phyloP scores from a whole-genome alignment of 2,888 invertebrate genomes.

The Zaprionus obscuricornis region DNA sequence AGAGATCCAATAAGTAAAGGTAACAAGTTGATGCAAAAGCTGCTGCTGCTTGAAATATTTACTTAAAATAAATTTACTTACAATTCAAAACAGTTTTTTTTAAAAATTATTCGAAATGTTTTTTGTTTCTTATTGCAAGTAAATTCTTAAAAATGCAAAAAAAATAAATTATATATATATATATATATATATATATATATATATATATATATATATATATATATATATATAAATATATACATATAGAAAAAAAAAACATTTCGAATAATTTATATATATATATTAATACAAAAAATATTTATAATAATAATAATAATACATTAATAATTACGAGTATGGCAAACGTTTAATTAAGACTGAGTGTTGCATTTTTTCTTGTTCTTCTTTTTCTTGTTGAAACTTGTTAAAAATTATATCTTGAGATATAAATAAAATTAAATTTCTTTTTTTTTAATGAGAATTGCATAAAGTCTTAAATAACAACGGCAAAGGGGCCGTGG shows the following conservation, averaged over 20 bases:
- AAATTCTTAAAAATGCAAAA: not conserved
- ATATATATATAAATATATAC: constrained; percentile 17
- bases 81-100: too few species aligned
- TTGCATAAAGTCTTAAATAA: too few species aligned
- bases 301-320: constrained; percentile 1
- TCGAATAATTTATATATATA: constrained; percentile 16
- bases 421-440: constrained; percentile 8
- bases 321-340: constrained; percentile 40
- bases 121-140: constrained; percentile 28
- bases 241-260: constrained; percentile 9
- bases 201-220: constrained; percentile 1
- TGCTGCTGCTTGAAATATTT: too few species aligned
- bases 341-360: constrained; percentile 42
- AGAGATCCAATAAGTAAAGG: too few species aligned
- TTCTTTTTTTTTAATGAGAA: too few species aligned
- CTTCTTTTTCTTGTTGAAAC: constrained; percentile 3
- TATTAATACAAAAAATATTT: constrained; percentile 39
- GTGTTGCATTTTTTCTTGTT: too few species aligned
- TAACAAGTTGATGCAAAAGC: too few species aligned
- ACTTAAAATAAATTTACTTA: too few species aligned
- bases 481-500: too few species aligned
- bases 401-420: not conserved
- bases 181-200: not conserved
- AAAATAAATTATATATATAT: constrained; percentile 9
- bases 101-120: constrained; percentile 21